phyloP scores from a whole-genome alignment of 1,140 invertebrate genomes.

The Zaprionus nigranus region DNA sequence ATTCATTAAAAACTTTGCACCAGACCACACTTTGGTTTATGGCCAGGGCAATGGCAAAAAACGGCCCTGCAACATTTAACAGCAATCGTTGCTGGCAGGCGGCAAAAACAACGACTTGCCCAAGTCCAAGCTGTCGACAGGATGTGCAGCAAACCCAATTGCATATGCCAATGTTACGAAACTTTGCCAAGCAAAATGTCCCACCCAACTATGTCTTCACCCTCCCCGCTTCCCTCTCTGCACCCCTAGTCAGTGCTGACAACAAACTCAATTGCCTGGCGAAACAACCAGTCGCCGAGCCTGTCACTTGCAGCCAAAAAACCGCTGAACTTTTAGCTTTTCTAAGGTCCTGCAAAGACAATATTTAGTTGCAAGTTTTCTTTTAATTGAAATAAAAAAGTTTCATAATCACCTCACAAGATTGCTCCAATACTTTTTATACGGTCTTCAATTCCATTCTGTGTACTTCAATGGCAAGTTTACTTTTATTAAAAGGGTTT shows the following conservation, averaged over 20 bases:
- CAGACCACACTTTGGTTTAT: slow-evolving; percentile 15
- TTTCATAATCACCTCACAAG: no score
- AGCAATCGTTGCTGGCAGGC: slow-evolving; percentile 53
- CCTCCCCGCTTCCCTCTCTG: neutral
- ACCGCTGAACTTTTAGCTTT: neutral
- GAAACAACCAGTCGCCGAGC: slow-evolving; percentile 6
- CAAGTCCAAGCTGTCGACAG: slow-evolving; percentile 80
- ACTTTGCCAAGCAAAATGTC: slow-evolving; percentile 61
- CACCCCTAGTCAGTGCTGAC: slow-evolving; percentile 9
- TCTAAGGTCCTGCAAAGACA: neutral
- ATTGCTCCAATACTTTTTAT: no score
- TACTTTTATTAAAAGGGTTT: no score
- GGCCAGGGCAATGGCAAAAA: slow-evolving; percentile 41
- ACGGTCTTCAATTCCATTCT: no score
- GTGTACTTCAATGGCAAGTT: no score
- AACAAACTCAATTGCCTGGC: slow-evolving; percentile 37
- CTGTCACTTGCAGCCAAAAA: neutral
- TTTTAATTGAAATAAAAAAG: no score
- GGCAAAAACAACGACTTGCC: slow-evolving; percentile 58
- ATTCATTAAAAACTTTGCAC: slow-evolving; percentile 78
- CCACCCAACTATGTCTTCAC: neutral
- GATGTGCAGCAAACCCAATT: slow-evolving; percentile 81
- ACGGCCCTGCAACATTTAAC: slow-evolving; percentile 69
- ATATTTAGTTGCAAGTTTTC: no score
- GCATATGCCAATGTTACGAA: slow-evolving; percentile 79